phyloP scores from a whole-genome alignment of 1,140 invertebrate species.

The Anastrepha obliqua region DNA sequence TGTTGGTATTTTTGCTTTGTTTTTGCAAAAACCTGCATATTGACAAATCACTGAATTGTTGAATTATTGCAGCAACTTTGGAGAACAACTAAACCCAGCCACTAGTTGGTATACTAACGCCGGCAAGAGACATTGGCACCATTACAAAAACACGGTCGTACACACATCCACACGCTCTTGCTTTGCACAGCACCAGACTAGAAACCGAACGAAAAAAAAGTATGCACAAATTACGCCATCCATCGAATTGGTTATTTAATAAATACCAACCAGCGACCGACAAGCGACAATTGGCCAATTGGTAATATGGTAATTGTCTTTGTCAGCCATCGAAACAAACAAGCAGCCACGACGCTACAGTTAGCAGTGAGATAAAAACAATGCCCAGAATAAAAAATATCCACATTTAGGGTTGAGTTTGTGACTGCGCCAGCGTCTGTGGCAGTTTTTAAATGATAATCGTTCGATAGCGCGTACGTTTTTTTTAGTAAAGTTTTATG shows the following conservation, averaged over 20 bases:
- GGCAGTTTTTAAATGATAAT: background rate
- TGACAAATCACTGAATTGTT: slow-evolving; percentile 34
- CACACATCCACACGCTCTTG: background rate
- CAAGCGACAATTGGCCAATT: slow-evolving; percentile 38
- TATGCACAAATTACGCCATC: slow-evolving; percentile 1
- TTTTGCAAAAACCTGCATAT: background rate
- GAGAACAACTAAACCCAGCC: background rate
- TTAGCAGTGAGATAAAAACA: slow-evolving; percentile 14
- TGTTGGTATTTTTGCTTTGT: background rate
- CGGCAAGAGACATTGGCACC: background rate
- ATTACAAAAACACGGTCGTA: background rate
- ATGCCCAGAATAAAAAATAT: slow-evolving; percentile 16
- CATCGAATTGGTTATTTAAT: slow-evolving; percentile 5
- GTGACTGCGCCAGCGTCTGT: background rate
- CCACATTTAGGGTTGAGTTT: background rate
- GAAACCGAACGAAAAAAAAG: background rate
- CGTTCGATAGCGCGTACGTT: background rate
- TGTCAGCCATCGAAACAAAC: background rate
- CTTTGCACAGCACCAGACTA: too few species aligned
- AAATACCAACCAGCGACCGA: slow-evolving; percentile 33
- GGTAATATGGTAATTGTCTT: background rate
- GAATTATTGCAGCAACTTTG: slow-evolving; percentile 33
- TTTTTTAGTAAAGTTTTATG: background rate
- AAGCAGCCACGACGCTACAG: background rate
- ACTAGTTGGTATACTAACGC: background rate